Conservation (phyloP, 2,797 vertebrate genomes). For the Apodemus agrarius region DNA sequence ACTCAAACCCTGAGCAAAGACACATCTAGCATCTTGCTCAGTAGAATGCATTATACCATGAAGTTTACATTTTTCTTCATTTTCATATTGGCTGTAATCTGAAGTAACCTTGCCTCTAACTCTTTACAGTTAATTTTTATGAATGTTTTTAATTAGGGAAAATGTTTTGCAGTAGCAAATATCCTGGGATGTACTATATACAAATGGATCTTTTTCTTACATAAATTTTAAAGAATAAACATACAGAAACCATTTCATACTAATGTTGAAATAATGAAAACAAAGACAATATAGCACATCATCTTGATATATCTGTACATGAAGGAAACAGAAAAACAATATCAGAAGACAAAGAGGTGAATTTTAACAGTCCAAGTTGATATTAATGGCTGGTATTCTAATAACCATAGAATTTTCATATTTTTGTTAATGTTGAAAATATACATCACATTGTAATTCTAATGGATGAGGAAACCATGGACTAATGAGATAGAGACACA, state of each 20-base stretch:
- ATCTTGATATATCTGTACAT: background rate
- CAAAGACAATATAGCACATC: background rate
- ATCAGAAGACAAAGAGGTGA: slow-evolving; percentile 3
- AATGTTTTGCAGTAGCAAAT: slow-evolving; percentile 58
- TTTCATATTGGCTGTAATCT: slow-evolving; percentile 62
- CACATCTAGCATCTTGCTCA: slow-evolving; percentile 53
- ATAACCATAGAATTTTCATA: background rate
- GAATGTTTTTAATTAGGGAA: slow-evolving; percentile 77
- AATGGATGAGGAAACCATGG: background rate
- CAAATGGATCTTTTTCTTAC: slow-evolving; percentile 24
- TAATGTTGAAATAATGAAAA: background rate
- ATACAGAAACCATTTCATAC: slow-evolving; percentile 1
- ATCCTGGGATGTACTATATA: slow-evolving; percentile 36
- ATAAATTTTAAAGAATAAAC: slow-evolving; percentile 55
- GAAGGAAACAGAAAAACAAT: background rate
- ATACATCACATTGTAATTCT: background rate
- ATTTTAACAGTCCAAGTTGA: background rate
- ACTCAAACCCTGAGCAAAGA: slow-evolving; percentile 72
- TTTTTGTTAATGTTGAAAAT: slow-evolving; percentile 29
- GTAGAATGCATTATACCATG: slow-evolving; percentile 41
- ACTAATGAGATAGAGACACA: background rate
- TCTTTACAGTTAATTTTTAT: slow-evolving; percentile 77
- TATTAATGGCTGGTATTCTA: background rate
- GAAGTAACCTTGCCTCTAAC: slow-evolving; percentile 66
- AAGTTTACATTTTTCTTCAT: slow-evolving; percentile 69